Conservation (phyloP, 2,113 vertebrate genomes). For the Phodopus roborovskii region DNA sequence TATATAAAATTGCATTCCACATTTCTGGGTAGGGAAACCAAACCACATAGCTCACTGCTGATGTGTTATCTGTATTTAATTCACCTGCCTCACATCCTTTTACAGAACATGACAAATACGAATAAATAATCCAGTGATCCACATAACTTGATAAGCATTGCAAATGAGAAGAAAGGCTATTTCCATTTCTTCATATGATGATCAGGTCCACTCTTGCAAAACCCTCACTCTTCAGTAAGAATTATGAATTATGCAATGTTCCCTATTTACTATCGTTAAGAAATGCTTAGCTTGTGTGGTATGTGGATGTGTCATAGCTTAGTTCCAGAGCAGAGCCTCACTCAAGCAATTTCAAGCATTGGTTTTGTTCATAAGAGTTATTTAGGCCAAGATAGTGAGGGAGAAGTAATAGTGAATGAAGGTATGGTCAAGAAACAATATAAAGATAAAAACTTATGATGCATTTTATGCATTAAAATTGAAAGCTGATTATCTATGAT, state of each 20-base stretch:
- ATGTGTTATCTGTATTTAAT: slow-evolving; percentile 1
- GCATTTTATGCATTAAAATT: not conserved
- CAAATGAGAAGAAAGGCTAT: slow-evolving; percentile 46
- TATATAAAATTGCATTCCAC: not conserved
- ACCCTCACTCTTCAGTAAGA: not conserved
- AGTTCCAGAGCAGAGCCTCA: slow-evolving; percentile 1
- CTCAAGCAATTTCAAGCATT: slow-evolving; percentile 30
- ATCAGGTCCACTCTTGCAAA: slow-evolving; percentile 55
- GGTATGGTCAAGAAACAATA: not conserved
- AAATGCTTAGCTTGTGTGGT: slow-evolving; percentile 21
- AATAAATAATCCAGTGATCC: slow-evolving; percentile 9
- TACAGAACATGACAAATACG: not conserved
- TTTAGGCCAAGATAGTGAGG: slow-evolving; percentile 61
- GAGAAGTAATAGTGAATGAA: not conserved
- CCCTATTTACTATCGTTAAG: not conserved
- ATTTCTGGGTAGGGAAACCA: slow-evolving; percentile 15
- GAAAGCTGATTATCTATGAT: slow-evolving; percentile 26
- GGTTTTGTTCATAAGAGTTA: slow-evolving; percentile 42
- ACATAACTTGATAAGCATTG: slow-evolving; percentile 31
- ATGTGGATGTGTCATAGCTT: slow-evolving; percentile 45
- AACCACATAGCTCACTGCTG: not conserved
- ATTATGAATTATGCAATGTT: slow-evolving; percentile 54
- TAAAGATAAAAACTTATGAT: slow-evolving; percentile 29
- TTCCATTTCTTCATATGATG: slow-evolving; percentile 56
- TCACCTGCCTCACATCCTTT: not conserved